Conservation (phyloP, 2,113 vertebrate species). For the Clarias batrachus region DNA sequence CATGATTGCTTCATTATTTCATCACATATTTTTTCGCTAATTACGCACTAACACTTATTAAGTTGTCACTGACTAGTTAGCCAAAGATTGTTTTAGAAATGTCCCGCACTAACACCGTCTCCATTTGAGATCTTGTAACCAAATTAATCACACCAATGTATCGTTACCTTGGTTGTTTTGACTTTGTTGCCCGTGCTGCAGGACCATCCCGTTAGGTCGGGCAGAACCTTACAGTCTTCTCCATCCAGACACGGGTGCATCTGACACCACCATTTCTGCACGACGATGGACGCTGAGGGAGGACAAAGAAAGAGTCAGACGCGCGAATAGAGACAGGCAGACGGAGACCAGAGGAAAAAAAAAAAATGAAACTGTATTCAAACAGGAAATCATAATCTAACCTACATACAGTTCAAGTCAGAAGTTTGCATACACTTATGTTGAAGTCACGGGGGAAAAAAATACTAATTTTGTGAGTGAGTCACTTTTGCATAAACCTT, state of each 20-base stretch:
- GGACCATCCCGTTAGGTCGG: constrained; percentile 95
- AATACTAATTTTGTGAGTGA: too few relatives aligned
- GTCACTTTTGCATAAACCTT: too few relatives aligned
- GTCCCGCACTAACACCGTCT: neutral
- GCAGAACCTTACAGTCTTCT: constrained; percentile 94
- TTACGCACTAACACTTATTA: neutral
- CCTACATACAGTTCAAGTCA: neutral
- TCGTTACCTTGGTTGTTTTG: constrained; percentile 97
- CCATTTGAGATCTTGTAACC: neutral
- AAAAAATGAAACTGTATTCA: neutral
- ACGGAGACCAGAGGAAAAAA: neutral
- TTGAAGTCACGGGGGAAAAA: too few relatives aligned
- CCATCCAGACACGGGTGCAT: constrained; percentile 96
- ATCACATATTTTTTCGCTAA: neutral
- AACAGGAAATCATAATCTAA: neutral
- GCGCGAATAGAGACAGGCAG: neutral
- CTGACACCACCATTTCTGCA: constrained; percentile 98
- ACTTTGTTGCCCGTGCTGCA: constrained; percentile 99
- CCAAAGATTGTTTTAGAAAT: neutral
- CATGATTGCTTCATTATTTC: neutral
- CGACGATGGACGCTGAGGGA: constrained; percentile 85
- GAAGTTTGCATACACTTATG: too few relatives aligned
- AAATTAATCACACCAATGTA: neutral
- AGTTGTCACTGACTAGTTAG: neutral
- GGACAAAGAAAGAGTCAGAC: neutral